Conservation (phyloP, 2,888 invertebrate species). For the Ennomos erosarius region DNA sequence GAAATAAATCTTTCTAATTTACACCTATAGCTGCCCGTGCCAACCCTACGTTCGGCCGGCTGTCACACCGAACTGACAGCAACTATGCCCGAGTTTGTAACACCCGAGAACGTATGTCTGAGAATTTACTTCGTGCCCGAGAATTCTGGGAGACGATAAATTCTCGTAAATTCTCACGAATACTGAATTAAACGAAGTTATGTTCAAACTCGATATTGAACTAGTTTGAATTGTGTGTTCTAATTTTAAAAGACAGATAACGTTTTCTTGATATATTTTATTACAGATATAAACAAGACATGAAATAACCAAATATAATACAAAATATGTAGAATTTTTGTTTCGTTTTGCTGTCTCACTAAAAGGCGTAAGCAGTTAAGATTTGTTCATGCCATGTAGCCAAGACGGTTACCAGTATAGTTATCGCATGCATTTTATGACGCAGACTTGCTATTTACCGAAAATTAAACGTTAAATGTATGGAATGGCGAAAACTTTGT, state of each 20-base stretch:
- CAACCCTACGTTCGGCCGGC: constrained; percentile 26
- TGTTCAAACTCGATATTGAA: neutral
- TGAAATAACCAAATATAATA: no score
- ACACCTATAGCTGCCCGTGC: neutral
- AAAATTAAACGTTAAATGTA: neutral
- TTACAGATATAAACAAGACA: no score
- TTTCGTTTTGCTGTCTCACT: no score
- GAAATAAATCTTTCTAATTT: neutral
- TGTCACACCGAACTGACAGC: constrained; percentile 47
- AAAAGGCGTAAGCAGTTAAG: neutral
- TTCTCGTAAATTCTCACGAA: constrained; percentile 4
- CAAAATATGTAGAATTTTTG: no score
- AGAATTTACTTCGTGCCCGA: constrained; percentile 6
- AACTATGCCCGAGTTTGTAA: constrained; percentile 19
- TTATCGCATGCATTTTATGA: constrained; percentile 1
- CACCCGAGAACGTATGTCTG: constrained; percentile 7
- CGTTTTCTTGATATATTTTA: no score
- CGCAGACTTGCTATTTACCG: constrained; percentile 1
- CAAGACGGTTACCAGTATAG: neutral
- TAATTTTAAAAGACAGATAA: no score
- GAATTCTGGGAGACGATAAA: constrained; percentile 7
- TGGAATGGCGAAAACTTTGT: no score
- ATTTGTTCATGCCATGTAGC: neutral
- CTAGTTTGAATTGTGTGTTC: no score
- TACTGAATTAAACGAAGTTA: constrained; percentile 10